Percentiles rank a stretch among this genome's conserved stretches.
These are phyloP conservation scores for Nezara viridula DNA, from an alignment of 2,888 invertebrate species.

Conservation along the genomic window DNA sequence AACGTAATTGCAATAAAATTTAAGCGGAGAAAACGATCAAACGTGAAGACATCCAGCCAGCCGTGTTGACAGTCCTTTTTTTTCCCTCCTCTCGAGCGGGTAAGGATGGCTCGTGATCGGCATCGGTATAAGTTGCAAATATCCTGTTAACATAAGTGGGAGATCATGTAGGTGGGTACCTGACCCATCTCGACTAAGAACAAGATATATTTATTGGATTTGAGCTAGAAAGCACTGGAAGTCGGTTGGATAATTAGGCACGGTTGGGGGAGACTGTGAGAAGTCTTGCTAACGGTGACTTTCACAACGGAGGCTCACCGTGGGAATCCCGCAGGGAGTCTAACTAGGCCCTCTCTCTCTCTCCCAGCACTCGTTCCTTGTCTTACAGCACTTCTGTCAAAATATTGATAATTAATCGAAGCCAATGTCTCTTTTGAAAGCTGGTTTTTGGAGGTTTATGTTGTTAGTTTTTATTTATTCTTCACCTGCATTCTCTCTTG, in stretches of 20 bases:
- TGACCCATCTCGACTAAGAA: not conserved
- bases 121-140: slow-evolving; percentile 40
- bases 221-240: slow-evolving; percentile 46
- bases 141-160: slow-evolving; percentile 22
- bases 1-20: slow-evolving; percentile 8
- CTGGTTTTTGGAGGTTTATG: not conserved
- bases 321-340: slow-evolving; percentile 48
- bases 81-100: not conserved
- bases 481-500: not conserved
- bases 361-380: slow-evolving; percentile 11
- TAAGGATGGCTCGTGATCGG: slow-evolving; percentile 32
- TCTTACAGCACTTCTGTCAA: slow-evolving; percentile 22
- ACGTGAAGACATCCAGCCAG: slow-evolving; percentile 15
- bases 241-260: slow-evolving; percentile 43
- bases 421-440: not conserved
- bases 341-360: slow-evolving; percentile 48
- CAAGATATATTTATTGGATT: slow-evolving; percentile 44
- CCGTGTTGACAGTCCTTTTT: slow-evolving; percentile 12
- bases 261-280: slow-evolving; percentile 48
- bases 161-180: not conserved
- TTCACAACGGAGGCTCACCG: slow-evolving; percentile 51
- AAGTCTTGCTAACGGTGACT: slow-evolving; percentile 51
- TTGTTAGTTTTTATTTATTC: not conserved
- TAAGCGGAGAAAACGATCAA: slow-evolving; percentile 26
- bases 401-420: slow-evolving; percentile 5